Percentiles rank a stretch among this genome's conserved stretches.
These are phyloP conservation scores for Ginglymostoma cirratum DNA, from an alignment of 2,113 vertebrate species.

Conservation along the genomic window DNA sequence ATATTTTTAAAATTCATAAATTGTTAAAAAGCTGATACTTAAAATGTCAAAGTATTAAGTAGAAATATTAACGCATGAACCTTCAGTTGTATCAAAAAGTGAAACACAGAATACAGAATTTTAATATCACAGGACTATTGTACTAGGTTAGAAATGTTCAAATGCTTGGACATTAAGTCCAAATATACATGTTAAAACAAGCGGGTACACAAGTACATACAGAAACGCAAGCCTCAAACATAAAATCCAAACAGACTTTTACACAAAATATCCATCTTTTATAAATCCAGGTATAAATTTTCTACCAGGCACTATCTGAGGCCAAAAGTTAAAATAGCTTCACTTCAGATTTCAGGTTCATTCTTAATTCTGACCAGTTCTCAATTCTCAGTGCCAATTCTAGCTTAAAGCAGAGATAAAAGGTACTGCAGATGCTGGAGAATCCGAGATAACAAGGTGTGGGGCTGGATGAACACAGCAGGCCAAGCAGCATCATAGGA, in stretches of 20 bases:
- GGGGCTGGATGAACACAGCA: too few relatives aligned
- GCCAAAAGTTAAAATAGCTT: too few relatives aligned
- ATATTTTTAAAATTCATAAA: neutral
- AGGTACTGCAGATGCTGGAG: too few relatives aligned
- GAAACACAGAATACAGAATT: neutral
- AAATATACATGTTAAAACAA: neutral
- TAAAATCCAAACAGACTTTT: neutral
- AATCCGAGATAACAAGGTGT: too few relatives aligned
- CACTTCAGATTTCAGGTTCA: too few relatives aligned
- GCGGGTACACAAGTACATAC: neutral
- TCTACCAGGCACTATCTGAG: too few relatives aligned
- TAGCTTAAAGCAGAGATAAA: too few relatives aligned
- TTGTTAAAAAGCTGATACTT: neutral
- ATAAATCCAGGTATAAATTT: neutral
- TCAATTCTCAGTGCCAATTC: too few relatives aligned
- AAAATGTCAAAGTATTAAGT: neutral
- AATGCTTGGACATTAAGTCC: neutral
- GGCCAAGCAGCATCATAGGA: too few relatives aligned
- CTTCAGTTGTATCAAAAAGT: neutral
- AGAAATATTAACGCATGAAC: neutral
- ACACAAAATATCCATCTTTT: too few relatives aligned
- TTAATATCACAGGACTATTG: neutral
- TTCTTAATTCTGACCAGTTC: too few relatives aligned
- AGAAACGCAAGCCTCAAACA: neutral
- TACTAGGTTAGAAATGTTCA: neutral